Evolutionary conservation across 1,140 invertebrate species (phyloP), one percentile per base, ranked within the genome.

Genomic region (Sarcophaga peregrina): DNA sequence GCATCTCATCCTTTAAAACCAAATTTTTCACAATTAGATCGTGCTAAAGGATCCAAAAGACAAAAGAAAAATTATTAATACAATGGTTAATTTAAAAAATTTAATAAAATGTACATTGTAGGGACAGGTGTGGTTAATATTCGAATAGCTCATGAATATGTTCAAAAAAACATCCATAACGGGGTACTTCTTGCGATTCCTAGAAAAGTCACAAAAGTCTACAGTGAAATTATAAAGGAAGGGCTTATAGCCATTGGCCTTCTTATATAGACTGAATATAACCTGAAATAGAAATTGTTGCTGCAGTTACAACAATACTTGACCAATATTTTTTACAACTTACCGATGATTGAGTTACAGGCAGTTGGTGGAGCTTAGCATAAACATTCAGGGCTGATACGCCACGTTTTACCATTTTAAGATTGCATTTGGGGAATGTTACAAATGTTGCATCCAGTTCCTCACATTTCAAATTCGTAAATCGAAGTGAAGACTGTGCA

Each of bases 61-160:
- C 4, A 37, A 1, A 37, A 37, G n/a, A n/a, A 37, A 37, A 37
- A 37, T 37, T 37, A 37, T 37, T 37, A 37, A 2, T 37, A 2
- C 4, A 37, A 2, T 37, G 25, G 1, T 4, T 37, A 2, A 37
- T 37, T n/a, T n/a, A n/a, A n/a, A n/a, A n/a, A 13, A 58, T 58
- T 58, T 20, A 20, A 68, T 25, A 68, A 68, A 68, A 68, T n/a
- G 7, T 68, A 25, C 62, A 68, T 68, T 68, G 10, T 68, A 68
- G 9, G 84, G 86, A 25, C 87, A 87, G 0, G 84, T 83, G 52
- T 86, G 86, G 82, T 86, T 86, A 13, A 86, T 7, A 82, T 86
- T 86, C 0, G 86, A 85, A 7, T 15, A 20, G 0, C 83, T 76
- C 80, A 68, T 72, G 9, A 85, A 68, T 4, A 80, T 74, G 5